Evolutionary conservation across 2,888 invertebrate genomes (phyloP).

Genomic region (Polymixis lichenea): DNA sequence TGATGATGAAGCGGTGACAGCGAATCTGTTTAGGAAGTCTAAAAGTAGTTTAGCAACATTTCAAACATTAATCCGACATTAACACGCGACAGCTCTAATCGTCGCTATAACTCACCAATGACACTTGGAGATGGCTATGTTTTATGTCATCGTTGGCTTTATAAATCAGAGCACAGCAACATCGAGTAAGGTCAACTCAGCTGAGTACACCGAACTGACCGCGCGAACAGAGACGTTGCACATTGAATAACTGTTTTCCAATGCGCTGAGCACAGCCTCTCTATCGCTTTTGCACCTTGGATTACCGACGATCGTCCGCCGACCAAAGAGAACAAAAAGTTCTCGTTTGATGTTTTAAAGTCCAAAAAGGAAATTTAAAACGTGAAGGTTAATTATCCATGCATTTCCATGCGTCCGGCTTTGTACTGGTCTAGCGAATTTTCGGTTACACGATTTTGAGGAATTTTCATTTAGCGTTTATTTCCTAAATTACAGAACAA

Average conservation of each 20-base stretch:
- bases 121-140: constrained; percentile 46
- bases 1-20: constrained; percentile 41
- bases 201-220: constrained; percentile 70
- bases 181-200: constrained; percentile 63
- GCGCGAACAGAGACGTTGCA: constrained; percentile 75
- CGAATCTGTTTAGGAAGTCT: constrained; percentile 54
- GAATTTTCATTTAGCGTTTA: constrained; percentile 47
- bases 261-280: constrained; percentile 78
- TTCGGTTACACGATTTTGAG: constrained; percentile 50
- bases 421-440: constrained; percentile 58
- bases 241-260: constrained; percentile 83
- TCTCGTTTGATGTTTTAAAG: constrained; percentile 76
- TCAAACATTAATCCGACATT: constrained; percentile 49
- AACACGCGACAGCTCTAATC: constrained; percentile 52
- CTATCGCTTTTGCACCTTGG: constrained; percentile 80
- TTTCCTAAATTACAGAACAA: constrained; percentile 40
- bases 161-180: constrained; percentile 57
- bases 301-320: constrained; percentile 76
- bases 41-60: constrained; percentile 50
- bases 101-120: constrained; percentile 52
- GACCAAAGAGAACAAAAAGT: constrained; percentile 72
- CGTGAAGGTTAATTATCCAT: constrained; percentile 76
- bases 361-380: constrained; percentile 73
- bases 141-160: constrained; percentile 57
- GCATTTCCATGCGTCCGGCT: constrained; percentile 66